Evolutionary conservation across 2,797 vertebrate species (phyloP).

Genomic region (Cyprinella venusta): DNA sequence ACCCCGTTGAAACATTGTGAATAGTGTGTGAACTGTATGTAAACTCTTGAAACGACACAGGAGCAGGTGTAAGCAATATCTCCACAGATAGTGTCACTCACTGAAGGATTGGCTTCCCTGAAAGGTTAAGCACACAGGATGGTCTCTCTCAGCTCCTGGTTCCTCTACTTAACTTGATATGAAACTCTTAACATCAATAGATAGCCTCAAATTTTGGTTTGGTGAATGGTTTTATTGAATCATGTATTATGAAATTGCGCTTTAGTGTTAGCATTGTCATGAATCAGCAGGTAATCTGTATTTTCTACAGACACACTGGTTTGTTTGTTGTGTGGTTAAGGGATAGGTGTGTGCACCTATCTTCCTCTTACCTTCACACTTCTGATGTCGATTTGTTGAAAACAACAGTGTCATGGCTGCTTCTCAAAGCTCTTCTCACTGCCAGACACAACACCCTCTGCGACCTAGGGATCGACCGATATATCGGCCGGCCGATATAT

Average conservation of each 20-base stretch:
- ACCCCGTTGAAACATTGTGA: too few relatives aligned
- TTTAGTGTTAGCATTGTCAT: not conserved
- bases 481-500: too few relatives aligned
- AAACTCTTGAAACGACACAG: not conserved
- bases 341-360: not conserved
- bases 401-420: conserved; percentile 47
- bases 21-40: conserved; percentile 8
- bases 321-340: conserved; percentile 10
- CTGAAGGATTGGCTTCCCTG: conserved; percentile 15
- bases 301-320: conserved; percentile 1
- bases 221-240: conserved; percentile 3
- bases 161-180: not conserved
- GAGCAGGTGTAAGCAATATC: conserved; percentile 4
- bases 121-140: conserved; percentile 8
- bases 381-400: conserved; percentile 48
- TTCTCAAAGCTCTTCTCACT: conserved; percentile 40
- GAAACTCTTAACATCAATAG: conserved; percentile 14
- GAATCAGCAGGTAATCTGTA: conserved; percentile 3
- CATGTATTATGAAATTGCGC: not conserved
- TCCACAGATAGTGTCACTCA: not conserved
- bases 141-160: conserved; percentile 1
- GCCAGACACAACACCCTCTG: conserved; percentile 40
- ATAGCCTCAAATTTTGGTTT: conserved; percentile 16
- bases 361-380: not conserved
- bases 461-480: too few relatives aligned